Conservation (phyloP, 2,113 vertebrate species). For the Syrrhaptes paradoxus region DNA sequence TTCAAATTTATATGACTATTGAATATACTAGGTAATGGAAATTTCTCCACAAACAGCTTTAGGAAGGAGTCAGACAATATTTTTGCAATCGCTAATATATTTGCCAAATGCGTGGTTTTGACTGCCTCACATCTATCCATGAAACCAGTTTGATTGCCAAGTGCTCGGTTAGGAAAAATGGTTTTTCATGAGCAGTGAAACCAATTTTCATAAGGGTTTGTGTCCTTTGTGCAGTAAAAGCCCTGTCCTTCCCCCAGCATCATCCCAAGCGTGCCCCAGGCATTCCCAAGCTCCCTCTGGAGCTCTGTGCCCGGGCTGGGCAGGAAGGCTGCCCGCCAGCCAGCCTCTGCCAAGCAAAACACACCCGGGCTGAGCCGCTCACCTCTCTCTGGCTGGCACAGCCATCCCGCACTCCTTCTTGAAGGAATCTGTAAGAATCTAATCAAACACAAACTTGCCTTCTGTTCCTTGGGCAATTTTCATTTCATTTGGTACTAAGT, state of each 20-base stretch:
- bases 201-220: background rate
- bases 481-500: background rate
- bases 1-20: background rate
- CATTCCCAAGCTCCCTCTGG: fast-evolving
- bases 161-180: background rate
- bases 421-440: background rate
- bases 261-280: background rate
- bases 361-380: background rate
- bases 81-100: background rate
- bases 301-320: background rate
- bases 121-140: background rate
- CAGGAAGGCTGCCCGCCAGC: background rate
- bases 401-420: background rate
- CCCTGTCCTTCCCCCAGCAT: background rate
- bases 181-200: background rate
- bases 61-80: background rate
- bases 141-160: background rate
- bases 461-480: background rate
- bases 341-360: background rate
- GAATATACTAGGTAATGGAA: background rate
- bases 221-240: background rate
- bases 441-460: background rate
- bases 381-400: background rate
- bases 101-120: background rate
- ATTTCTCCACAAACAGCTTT: background rate